Evolutionary conservation across 1,140 invertebrate species (phyloP).

Genomic region (Lepeophtheirus salmonis): DNA sequence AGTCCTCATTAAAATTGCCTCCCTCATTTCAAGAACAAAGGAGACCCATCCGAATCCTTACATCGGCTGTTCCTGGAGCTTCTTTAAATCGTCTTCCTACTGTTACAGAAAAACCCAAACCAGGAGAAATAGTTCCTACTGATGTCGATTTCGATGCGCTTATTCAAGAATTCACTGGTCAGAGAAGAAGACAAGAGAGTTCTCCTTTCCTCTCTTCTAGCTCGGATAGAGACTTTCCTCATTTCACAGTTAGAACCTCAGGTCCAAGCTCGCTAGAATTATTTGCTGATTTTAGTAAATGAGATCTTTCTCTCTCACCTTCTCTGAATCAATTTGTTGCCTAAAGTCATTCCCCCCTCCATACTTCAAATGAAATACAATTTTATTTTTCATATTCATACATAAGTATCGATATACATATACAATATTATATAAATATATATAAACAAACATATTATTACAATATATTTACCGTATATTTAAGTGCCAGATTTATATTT

Average conservation of each 20-base stretch:
- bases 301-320: no score
- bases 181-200: background rate
- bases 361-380: no score
- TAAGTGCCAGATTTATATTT: no score
- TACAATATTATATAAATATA: no score
- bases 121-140: background rate
- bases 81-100: background rate
- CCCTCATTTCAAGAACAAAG: background rate
- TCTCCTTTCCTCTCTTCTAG: background rate
- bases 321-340: no score
- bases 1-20: background rate
- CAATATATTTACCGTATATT: no score
- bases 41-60: background rate
- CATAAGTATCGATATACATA: no score
- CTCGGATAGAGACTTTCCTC: background rate
- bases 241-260: background rate
- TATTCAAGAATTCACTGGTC: slow-evolving; percentile 11
- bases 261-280: background rate
- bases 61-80: background rate
- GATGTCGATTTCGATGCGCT: slow-evolving; percentile 5
- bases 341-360: no score
- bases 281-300: background rate
- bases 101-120: background rate
- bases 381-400: no score
- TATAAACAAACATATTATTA: no score